These are phyloP conservation scores for Myotis davidii DNA, from an alignment of 2,113 vertebrate species.

Conservation along the genomic window DNA sequence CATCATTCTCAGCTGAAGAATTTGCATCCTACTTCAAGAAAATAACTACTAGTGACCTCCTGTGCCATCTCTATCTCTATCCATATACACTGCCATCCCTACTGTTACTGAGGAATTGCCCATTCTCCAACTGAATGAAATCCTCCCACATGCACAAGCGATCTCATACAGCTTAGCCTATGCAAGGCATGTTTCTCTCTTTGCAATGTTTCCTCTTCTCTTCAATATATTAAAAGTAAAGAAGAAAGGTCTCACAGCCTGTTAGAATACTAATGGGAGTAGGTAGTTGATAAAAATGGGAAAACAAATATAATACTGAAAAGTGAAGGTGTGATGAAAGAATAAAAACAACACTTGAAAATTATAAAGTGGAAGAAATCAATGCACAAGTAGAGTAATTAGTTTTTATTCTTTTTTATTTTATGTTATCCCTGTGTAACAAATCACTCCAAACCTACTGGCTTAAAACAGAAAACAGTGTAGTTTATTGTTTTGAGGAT, in stretches of 20 bases:
- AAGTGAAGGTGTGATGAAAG: background rate
- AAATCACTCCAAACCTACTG: background rate
- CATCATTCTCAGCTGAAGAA: background rate
- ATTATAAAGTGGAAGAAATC: background rate
- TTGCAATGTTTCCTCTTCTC: background rate
- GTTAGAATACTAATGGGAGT: background rate
- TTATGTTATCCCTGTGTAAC: background rate
- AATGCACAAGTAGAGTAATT: background rate
- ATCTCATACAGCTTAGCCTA: background rate
- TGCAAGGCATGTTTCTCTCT: background rate
- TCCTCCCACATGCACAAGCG: accelerated
- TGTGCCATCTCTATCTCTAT: background rate
- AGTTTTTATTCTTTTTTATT: background rate
- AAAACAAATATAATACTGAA: background rate
- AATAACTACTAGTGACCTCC: background rate
- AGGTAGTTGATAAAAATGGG: background rate
- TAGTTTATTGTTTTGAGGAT: background rate
- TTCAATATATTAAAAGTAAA: background rate
- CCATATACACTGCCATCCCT: background rate
- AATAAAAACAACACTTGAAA: background rate
- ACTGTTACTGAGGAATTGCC: background rate
- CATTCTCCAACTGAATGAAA: background rate
- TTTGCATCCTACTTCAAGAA: background rate
- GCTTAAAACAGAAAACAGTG: background rate
- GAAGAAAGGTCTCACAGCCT: background rate